Base-by-base conservation (phyloP, 2,113 vertebrate genomes). In the Nannospalax galili region DNA sequence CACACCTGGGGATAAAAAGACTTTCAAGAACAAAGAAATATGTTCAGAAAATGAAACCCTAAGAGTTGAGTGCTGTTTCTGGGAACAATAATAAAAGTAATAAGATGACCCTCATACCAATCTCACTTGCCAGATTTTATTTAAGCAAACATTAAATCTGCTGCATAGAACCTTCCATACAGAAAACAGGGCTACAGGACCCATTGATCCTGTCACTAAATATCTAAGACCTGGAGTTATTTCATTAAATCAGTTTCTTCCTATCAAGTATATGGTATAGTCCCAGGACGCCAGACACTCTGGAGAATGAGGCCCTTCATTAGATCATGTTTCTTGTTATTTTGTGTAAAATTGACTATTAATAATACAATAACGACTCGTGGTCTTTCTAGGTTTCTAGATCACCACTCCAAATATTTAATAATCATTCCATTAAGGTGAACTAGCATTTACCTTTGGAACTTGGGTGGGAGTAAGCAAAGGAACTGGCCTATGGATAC, bases 251-350 rank as follows among this genome's bases (percentile, higher is more conserved):
- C 56, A 5, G 35, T 70, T 78, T 62, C 22, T 60, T 91, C 40
- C 28, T 80, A 24, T 2, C 1, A 16, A 2, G 58, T 19, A 1
- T 70, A 0, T 52, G 24, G 37, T 22, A 30, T 0, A 35, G 30
- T 42, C 12, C 4, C n/a, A 30, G 14, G 60, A 94, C 80, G 67
- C 22, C 7, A 20, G 52, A 58, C 15, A 1, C 0, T 32, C 42
- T 8, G 30, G 22, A 6, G 60, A 82, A 40, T n/a, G 9, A 20
- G 4, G 6, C 17, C 48, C 75, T 69, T 37, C 32, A 30, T 24
- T 77, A 78, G 22, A 14, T 73, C 17, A n/a, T 30, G 79, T 72
- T 80, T 65, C 65, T 56, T 37, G 7, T 19, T 60, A 30, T 81
- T 78, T 56, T 15, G 15, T 69, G 26, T 40, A 56, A 79, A 45